phyloP scores from a whole-genome alignment of 2,888 invertebrate genomes.

The Plagodis dolabraria region DNA sequence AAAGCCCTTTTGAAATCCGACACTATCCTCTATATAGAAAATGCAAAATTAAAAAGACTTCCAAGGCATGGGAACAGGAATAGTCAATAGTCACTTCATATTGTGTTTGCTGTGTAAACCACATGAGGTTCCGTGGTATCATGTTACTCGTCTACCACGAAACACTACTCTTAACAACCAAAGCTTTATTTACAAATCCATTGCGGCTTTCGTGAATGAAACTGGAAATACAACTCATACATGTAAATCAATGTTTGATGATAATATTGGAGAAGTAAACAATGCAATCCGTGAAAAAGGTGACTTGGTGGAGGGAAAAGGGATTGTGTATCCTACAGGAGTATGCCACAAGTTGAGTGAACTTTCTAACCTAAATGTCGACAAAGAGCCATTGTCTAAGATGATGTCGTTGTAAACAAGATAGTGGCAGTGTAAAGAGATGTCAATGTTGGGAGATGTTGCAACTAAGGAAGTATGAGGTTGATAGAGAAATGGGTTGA shows the following conservation, averaged over 20 bases:
- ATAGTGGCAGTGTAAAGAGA: slow-evolving; percentile 46
- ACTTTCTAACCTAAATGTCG: slow-evolving; percentile 77
- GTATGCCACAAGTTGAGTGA: slow-evolving; percentile 75
- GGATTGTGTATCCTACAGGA: slow-evolving; percentile 75
- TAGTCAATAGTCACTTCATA: slow-evolving; percentile 84
- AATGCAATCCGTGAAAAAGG: slow-evolving; percentile 25
- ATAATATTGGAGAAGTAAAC: slow-evolving; percentile 20
- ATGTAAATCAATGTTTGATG: slow-evolving; percentile 47
- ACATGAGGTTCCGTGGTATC: slow-evolving; percentile 76
- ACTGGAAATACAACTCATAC: not conserved
- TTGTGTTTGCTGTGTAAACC: slow-evolving; percentile 81
- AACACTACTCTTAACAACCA: slow-evolving; percentile 29
- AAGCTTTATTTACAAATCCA: slow-evolving; percentile 38
- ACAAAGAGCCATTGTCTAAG: slow-evolving; percentile 73
- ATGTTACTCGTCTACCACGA: slow-evolving; percentile 58
- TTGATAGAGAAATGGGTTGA: slow-evolving; percentile 32
- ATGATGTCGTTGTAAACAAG: slow-evolving; percentile 64
- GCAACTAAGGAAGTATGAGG: slow-evolving; percentile 37
- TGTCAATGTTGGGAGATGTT: slow-evolving; percentile 35
- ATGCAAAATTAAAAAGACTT: slow-evolving; percentile 76
- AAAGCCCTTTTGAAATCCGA: slow-evolving; percentile 72
- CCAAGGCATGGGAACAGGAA: slow-evolving; percentile 72
- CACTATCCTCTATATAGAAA: slow-evolving; percentile 71
- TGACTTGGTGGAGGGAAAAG: slow-evolving; percentile 49
- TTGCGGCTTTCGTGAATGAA: slow-evolving; percentile 29